Percentiles rank a stretch among this genome's conserved stretches.
Evolutionary conservation across 2,888 invertebrate genomes (phyloP).

Genomic region (Tetheella fluctuosa): DNA sequence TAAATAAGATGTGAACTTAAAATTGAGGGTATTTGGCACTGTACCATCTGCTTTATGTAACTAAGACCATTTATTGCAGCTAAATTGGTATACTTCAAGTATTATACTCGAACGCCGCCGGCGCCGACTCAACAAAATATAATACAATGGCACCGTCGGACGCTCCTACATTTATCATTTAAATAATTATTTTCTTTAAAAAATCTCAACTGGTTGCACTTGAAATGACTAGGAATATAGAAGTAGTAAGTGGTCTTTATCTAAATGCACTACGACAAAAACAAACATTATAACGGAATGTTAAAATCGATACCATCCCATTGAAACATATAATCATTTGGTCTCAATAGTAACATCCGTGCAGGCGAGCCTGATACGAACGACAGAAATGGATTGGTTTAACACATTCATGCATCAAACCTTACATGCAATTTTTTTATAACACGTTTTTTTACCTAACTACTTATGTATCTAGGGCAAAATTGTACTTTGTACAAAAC

Average conservation of each 20-base stretch:
- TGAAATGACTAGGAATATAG: constrained; percentile 83
- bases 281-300: constrained; percentile 75
- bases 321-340: constrained; percentile 82
- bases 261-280: constrained; percentile 73
- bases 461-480: constrained; percentile 83
- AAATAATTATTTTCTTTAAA: constrained; percentile 72
- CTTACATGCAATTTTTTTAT: constrained; percentile 70
- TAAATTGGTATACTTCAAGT: constrained; percentile 48
- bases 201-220: constrained; percentile 83
- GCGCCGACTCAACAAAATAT: constrained; percentile 66
- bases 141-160: constrained; percentile 66
- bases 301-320: constrained; percentile 83
- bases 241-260: constrained; percentile 78
- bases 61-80: constrained; percentile 62
- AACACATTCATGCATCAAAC: constrained; percentile 72
- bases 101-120: constrained; percentile 39
- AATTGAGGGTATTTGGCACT: constrained; percentile 83
- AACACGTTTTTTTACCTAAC: constrained; percentile 81
- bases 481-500: constrained; percentile 84
- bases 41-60: constrained; percentile 70
- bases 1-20: constrained; percentile 73
- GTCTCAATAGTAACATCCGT: constrained; percentile 82
- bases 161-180: constrained; percentile 53
- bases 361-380: constrained; percentile 67
- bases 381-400: constrained; percentile 66